Base-by-base conservation (phyloP, 1,140 invertebrate species). In the Aphidius gifuensis region DNA sequence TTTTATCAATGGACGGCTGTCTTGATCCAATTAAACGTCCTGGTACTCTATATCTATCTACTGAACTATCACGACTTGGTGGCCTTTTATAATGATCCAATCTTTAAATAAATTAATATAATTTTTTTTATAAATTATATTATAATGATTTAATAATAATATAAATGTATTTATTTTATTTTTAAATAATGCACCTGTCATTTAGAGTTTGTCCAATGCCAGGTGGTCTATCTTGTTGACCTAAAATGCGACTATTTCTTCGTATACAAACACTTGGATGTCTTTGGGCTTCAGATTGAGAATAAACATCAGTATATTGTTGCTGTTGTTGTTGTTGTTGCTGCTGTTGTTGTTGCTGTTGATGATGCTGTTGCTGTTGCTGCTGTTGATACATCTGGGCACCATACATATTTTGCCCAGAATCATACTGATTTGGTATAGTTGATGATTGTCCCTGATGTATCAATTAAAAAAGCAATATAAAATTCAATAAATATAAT, bases 51-150 rank as follows among this genome's bases (percentile, higher is more conserved):
- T 91, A 93, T 61, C 91, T 84, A 81, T 94, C 92, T 45, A 93
- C 90, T 67, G 92, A 94, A 66, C 89, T 90, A 73, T 94, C 93
- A 73, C 92, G 83, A 80, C 92, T 93, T 4, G 92, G 91, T 58
- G 92, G 90, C 72, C 90, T 84, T 76, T 94, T 93, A 74, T 98
- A 98, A 74, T 98, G 95, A 82, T 97, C 94, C 76, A 97, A 82
- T 78, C 81, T 86, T 74, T n/a, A 64, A 60, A 55, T 57, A 67
- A 11, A 40, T 62, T 5, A 53, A 49, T 60, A 23, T 44, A 38
- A 7, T 58, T 50, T 54, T 47, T 55, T 21, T 16, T 43, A 54
- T 59, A 48, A 4, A 54, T 44, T 60, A 4, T 49, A 6, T 49
- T 49, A 23, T 5, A 5, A 23, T 49, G 16, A 16, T 8, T 48